Base-by-base conservation (phyloP, 2,797 vertebrate species). In the Sebastiscus tertius region DNA sequence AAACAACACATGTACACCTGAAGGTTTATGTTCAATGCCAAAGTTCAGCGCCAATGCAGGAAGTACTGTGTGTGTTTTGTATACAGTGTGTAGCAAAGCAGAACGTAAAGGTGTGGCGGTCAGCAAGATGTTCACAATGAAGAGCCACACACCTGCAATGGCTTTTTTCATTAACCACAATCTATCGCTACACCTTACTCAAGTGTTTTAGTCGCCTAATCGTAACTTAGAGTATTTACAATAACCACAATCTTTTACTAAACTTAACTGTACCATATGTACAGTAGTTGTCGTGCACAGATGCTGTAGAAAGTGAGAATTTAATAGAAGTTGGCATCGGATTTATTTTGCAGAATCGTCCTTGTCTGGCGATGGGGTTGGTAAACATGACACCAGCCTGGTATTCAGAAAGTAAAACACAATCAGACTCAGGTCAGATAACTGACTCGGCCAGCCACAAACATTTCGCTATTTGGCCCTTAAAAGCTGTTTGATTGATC, bases 171-270 rank as follows among this genome's bases (percentile, higher is more conserved):
- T 46, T 18, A 46, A 46, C 42, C 42, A 46, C 42, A 46, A 46
- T 46, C 16, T 46, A 16, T 46, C 0, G 14, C 6, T 46, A 18
- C 0, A 0, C 42, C 39, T 46, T 46, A 0, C 0, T 46, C 16
- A 46, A 46, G 39, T 1, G 0, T 46, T 46, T 46, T 1, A 46
- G 39, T 39, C 36, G 36, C 36, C 3, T 39, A 14, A 39, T 39
- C 36, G 13, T 16, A 1, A 46, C 42, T 14, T 46, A 7, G 42
- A 46, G 42, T 46, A 46, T 46, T 18, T 46, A 46, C 42, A 46
- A 46, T 46, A 46, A 46, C 42, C 42, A 18, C 0, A 49, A 49
- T 0, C 46, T 49, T 49, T 49, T 20, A 18, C 0, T 18, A 49
- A 49, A 18, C 18, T 49, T 49, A 4, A 0, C 46, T 18, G 0